Conservation (phyloP, 2,888 invertebrate genomes). For the Lasioglossum figueresi region DNA sequence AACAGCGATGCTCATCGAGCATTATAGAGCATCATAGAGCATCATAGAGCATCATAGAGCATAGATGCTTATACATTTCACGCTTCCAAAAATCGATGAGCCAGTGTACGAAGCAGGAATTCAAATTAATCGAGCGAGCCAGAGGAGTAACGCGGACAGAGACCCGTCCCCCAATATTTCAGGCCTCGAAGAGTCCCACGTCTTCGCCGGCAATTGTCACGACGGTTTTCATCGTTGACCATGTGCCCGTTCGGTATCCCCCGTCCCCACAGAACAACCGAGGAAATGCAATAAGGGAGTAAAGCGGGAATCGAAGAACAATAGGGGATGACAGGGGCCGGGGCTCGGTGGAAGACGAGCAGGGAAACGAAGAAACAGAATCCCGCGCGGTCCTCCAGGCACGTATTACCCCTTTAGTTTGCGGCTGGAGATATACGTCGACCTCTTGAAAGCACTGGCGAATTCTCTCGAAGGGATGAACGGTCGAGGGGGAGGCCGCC, state of each 20-base stretch:
- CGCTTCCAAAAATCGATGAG: not conserved
- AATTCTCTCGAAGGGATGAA: slow-evolving; percentile 44
- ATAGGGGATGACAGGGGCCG: slow-evolving; percentile 48
- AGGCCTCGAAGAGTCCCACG: not conserved
- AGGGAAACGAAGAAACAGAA: slow-evolving; percentile 53
- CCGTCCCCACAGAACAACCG: slow-evolving; percentile 9
- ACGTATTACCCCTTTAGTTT: slow-evolving; percentile 68
- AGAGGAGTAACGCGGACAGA: not conserved
- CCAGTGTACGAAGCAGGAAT: not conserved
- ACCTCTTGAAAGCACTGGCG: slow-evolving; percentile 65
- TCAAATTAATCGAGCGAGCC: not conserved
- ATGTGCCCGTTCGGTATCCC: not conserved
- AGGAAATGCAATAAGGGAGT: slow-evolving; percentile 55
- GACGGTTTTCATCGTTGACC: slow-evolving; percentile 5
- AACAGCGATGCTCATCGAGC: no score
- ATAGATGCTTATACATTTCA: no score
- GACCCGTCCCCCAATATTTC: not conserved
- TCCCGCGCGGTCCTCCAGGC: slow-evolving; percentile 50
- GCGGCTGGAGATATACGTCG: slow-evolving; percentile 61
- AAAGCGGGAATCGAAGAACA: slow-evolving; percentile 61
- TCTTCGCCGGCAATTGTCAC: not conserved
- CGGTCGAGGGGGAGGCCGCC: slow-evolving; percentile 3
- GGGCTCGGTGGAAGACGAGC: slow-evolving; percentile 7
- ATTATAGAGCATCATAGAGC: no score
- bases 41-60: no score